Conservation (phyloP, 2,113 vertebrate species). For the Lophius piscatorius region DNA sequence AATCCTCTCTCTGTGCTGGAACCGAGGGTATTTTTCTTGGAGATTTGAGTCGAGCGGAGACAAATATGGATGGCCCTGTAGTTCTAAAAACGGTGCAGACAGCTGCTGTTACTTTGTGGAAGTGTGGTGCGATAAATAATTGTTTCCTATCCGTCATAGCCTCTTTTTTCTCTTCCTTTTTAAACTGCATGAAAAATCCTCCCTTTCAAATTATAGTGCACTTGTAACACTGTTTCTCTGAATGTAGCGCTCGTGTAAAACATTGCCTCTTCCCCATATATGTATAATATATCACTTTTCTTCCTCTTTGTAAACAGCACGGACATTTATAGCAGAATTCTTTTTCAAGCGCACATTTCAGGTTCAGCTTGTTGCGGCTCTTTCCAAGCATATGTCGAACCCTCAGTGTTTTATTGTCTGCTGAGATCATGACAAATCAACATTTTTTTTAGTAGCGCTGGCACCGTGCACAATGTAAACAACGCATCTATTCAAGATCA, state of each 20-base stretch:
- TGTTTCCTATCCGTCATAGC: constrained; percentile 73
- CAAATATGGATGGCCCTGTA: constrained; percentile 66
- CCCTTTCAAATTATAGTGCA: constrained; percentile 36
- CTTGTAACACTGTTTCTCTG: constrained; percentile 49
- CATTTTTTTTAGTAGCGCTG: constrained; percentile 44
- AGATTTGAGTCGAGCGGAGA: constrained; percentile 68
- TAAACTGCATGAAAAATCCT: constrained; percentile 45
- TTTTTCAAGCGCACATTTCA: constrained; percentile 36
- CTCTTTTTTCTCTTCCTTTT: constrained; percentile 56
- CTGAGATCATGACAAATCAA: constrained; percentile 69
- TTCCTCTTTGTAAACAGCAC: constrained; percentile 36
- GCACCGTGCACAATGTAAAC: constrained; percentile 51
- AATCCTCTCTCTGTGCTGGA: constrained; percentile 68
- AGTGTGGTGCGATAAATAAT: constrained; percentile 74
- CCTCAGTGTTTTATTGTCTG: constrained; percentile 59
- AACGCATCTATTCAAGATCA: constrained; percentile 57
- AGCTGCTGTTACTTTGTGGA: constrained; percentile 70
- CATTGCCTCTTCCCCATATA: constrained; percentile 30
- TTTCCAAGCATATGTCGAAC: constrained; percentile 68
- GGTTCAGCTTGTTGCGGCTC: constrained; percentile 57
- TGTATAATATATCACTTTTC: constrained; percentile 32
- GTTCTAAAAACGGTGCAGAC: constrained; percentile 66
- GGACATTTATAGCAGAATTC: constrained; percentile 29
- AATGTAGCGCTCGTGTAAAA: constrained; percentile 61
- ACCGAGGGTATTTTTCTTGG: constrained; percentile 76